Evolutionary conservation across 2,888 invertebrate species (phyloP).

Genomic region (Lapara coniferarum): DNA sequence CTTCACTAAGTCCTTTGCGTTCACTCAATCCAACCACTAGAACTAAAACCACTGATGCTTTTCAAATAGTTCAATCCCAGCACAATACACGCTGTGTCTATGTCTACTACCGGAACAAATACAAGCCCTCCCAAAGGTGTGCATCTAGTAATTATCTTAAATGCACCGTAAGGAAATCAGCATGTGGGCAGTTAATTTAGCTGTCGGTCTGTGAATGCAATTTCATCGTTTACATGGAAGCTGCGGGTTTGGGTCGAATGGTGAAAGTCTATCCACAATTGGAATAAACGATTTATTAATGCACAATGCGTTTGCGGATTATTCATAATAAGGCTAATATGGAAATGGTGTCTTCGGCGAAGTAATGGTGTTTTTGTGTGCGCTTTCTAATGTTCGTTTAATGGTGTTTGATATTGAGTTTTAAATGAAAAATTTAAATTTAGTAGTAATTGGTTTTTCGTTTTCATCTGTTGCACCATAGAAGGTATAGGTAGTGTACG

Average conservation of each 20-base stretch:
- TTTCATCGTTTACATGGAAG: constrained; percentile 40
- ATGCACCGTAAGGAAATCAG: constrained; percentile 57
- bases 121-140: constrained; percentile 33
- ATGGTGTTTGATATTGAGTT: too few relatives aligned
- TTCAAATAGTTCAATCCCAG: neutral
- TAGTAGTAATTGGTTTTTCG: too few relatives aligned
- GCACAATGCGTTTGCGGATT: constrained; percentile 34
- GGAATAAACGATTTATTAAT: constrained; percentile 23
- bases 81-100: neutral
- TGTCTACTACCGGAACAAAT: constrained; percentile 1
- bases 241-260: constrained; percentile 14
- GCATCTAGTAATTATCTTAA: constrained; percentile 64
- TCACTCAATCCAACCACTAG: neutral
- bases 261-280: constrained; percentile 19
- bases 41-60: neutral
- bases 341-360: constrained; percentile 14
- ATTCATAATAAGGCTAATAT: constrained; percentile 28
- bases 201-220: constrained; percentile 44
- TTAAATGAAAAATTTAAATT: too few relatives aligned
- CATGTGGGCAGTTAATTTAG: constrained; percentile 59
- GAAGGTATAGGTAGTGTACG: too few relatives aligned
- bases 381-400: neutral
- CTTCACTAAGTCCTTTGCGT: too few relatives aligned
- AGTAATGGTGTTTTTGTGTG: neutral
- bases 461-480: too few relatives aligned